Evolutionary conservation across 2,113 vertebrate species (phyloP), one percentile per base, ranked within the genome.

Genomic region (Menidia beryllina): DNA sequence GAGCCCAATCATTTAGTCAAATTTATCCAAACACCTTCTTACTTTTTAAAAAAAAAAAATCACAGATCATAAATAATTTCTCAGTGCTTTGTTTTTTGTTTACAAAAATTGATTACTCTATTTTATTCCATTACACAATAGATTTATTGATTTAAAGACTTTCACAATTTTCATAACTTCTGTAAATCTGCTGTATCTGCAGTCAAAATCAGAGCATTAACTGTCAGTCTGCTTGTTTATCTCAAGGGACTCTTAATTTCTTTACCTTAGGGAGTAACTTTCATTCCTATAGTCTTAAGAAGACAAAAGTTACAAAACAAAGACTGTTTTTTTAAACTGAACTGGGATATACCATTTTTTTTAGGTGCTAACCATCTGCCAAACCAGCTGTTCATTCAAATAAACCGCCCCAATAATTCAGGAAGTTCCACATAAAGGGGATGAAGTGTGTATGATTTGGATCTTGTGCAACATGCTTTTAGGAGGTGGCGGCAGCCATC

Each of bases 381-480:
- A 57, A 73, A 57, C 24, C 36, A 51, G 39, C 15, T 38, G 55
- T 72, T 83, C 34, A 65, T 26, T 62, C 67, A 62, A 86, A 83
- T 77, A 79, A 86, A 77, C 49, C 25, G 12, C 69, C 72, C 78
- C 61, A 47, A 68, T 78, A 81, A 85, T 82, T 69, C 47, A 69
- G 63, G 20, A 75, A 77, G 69, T 86, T 70, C 43, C 72, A 64
- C 70, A 82, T 69, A 54, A 70, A 67, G 64, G 64, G 63, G 70
- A 82, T 75, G 68, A 75, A 74, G 73, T 51, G 55, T 50, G 17
- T 74, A 66, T 69, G 77, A 83, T 88, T 75, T 70, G 78, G 71
- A 87, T 85, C 85, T 86, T 65, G 76, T 21, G 71, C 71, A 71
- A 82, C 72, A 74, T 83, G 77, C 71, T 84, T 59, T 83, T 65